Evolutionary conservation across 35 echinoderm and acorn worm species (phyloP).

Genomic region (Nesometra sesokonis): DNA sequence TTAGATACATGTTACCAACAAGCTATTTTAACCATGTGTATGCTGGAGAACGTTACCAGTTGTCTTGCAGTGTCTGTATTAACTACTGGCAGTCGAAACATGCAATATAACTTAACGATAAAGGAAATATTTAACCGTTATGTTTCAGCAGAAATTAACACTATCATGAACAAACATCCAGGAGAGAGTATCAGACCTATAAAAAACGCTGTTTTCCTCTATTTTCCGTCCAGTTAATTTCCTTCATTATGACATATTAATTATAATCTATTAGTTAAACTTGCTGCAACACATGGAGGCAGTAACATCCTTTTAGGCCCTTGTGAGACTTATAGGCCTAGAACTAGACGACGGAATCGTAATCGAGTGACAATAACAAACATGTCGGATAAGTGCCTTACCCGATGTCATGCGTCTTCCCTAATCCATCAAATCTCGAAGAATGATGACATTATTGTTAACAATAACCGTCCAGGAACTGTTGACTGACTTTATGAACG

Average conservation of each 20-base stretch:
- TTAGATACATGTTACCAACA: no score
- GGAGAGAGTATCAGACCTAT: not conserved
- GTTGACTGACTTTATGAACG: not conserved
- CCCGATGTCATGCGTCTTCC: not conserved
- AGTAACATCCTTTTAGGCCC: not conserved
- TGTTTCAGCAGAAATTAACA: not conserved
- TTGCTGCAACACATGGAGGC: not conserved
- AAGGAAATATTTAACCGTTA: not conserved
- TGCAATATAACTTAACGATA: no score
- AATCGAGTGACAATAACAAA: not conserved
- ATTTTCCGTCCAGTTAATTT: not conserved
- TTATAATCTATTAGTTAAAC: not conserved
- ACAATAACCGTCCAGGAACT: not conserved
- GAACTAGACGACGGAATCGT: no score
- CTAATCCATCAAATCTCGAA: not conserved
- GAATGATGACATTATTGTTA: not conserved
- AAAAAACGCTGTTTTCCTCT: not conserved
- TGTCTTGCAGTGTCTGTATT: no score
- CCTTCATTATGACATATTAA: not conserved
- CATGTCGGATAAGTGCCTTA: not conserved
- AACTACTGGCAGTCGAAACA: no score
- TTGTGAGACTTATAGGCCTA: no score
- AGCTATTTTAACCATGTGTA: no score
- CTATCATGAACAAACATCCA: not conserved
- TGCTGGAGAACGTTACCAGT: no score